Evolutionary conservation across 2,797 vertebrate genomes (phyloP), one percentile per base, ranked within the genome.

Genomic region (Meriones psammophilus): DNA sequence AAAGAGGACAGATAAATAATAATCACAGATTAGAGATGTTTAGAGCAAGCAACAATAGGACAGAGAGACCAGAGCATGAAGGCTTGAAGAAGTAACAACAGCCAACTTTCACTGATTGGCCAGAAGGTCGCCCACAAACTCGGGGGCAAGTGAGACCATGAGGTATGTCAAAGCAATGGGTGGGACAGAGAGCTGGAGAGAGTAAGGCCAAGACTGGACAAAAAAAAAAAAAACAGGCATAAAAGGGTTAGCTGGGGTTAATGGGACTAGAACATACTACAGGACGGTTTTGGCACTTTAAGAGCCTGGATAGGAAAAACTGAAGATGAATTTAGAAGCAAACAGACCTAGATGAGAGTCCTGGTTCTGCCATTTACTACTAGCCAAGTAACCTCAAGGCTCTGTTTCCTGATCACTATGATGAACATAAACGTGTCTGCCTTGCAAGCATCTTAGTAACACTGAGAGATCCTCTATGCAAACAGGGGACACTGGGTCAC

Each of bases 391-490:
- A 74, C 26, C 39, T 88, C 64, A 62, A 56, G 24, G 18, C 87
- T 96, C 64, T 96, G n/a, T 93, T 96, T 94, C 58, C 7, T 87
- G 79, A 36, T 56, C 15, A 66, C 87, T 62, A 89, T 46, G 84
- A 90, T 74, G 17, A 56, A 94, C 92, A 94, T 84, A 42, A 89
- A 86, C 58, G 62, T 33, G 46, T 26, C 50, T 68, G 68, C 13
- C 58, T 60, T 62, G 9, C 58, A 91, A 66, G n/a, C 20, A 28
- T 50, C 42, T 83, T 46, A 83, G 77, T 68, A 77, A 78, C 50
- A 78, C 54, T 74, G 73, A 56, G 39, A 85, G 24, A 42, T 62
- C 42, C 83, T 28, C 56, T 79, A 14, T 8, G 4, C 28, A 93
- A 77, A 74, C 8, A 26, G 24, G n/a, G 42, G 73, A 39, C 73